A percentile compares a stretch with the other conserved stretches of the same genome.
Conservation (phyloP, 2,888 invertebrate species). For the Rhorus exstirpatorius region DNA sequence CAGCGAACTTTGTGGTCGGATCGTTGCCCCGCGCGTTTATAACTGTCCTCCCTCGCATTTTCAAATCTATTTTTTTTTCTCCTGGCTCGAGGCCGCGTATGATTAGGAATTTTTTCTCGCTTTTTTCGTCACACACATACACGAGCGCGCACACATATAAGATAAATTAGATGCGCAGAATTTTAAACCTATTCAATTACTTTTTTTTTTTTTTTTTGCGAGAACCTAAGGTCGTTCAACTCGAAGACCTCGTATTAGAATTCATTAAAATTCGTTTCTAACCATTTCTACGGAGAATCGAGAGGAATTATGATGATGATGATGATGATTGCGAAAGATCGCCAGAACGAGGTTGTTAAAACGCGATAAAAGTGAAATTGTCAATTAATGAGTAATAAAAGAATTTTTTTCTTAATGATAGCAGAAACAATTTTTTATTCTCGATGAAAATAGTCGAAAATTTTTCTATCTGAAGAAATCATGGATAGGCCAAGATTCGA, state of each 20-base stretch:
- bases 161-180: slow-evolving; percentile 27
- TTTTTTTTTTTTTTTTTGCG: slow-evolving; percentile 5
- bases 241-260: slow-evolving; percentile 32
- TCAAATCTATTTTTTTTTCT: slow-evolving; percentile 34
- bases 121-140: slow-evolving; percentile 4
- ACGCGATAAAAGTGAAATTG: neutral
- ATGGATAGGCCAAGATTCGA: no score
- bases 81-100: slow-evolving; percentile 29
- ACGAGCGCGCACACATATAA: neutral
- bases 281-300: neutral
- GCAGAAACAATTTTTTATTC: no score
- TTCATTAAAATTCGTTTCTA: neutral
- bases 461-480: no score
- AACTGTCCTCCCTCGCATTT: slow-evolving; percentile 50
- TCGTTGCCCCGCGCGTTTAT: slow-evolving; percentile 57
- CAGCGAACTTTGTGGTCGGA: slow-evolving; percentile 62
- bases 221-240: slow-evolving; percentile 24
- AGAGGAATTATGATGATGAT: neutral
- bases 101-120: slow-evolving; percentile 28
- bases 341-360: neutral
- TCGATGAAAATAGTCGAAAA: no score
- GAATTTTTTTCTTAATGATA: no score
- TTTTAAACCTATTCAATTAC: neutral
- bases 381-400: no score
- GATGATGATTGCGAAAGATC: neutral